Percentiles rank a stretch among this genome's conserved stretches.
phyloP scores from a whole-genome alignment of 2,113 vertebrate genomes.

The Pitta sordida region DNA sequence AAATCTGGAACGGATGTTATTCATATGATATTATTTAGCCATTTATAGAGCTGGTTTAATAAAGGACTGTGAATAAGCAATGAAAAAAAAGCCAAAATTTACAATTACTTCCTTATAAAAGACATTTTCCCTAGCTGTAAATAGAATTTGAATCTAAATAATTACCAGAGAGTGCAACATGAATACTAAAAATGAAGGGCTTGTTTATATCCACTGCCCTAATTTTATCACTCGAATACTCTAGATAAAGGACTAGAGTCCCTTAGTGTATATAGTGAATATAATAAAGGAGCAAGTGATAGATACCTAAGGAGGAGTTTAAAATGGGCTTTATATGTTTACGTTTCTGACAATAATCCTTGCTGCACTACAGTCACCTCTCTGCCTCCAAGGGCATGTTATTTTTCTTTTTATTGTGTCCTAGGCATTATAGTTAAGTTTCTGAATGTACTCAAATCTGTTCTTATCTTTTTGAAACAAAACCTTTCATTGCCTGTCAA shows the following conservation, averaged over 20 bases:
- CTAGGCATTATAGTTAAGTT: background rate
- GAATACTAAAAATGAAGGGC: conserved; percentile 26
- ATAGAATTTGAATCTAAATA: conserved; percentile 54
- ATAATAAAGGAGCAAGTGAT: background rate
- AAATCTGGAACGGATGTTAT: conserved; percentile 21
- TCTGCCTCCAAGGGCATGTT: background rate
- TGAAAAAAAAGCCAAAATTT: conserved; percentile 37
- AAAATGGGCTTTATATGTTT: background rate
- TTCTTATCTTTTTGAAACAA: background rate
- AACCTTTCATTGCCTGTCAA: background rate
- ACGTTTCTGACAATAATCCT: background rate
- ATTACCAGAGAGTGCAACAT: background rate
- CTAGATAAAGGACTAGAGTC: background rate
- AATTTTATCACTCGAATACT: background rate
- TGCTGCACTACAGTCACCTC: background rate
- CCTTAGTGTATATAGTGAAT: background rate
- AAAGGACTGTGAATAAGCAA: conserved; percentile 21
- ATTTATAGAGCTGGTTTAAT: conserved; percentile 43
- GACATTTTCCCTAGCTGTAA: conserved; percentile 40
- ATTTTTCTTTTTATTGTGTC: conserved; percentile 2
- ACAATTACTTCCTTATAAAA: conserved; percentile 42
- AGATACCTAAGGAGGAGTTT: background rate
- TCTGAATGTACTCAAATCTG: background rate
- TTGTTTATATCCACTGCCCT: background rate
- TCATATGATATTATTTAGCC: conserved; percentile 32